These are phyloP conservation scores for Heterodera filipjevi DNA, from an alignment of 2,888 invertebrate species.

Conservation along the genomic window DNA sequence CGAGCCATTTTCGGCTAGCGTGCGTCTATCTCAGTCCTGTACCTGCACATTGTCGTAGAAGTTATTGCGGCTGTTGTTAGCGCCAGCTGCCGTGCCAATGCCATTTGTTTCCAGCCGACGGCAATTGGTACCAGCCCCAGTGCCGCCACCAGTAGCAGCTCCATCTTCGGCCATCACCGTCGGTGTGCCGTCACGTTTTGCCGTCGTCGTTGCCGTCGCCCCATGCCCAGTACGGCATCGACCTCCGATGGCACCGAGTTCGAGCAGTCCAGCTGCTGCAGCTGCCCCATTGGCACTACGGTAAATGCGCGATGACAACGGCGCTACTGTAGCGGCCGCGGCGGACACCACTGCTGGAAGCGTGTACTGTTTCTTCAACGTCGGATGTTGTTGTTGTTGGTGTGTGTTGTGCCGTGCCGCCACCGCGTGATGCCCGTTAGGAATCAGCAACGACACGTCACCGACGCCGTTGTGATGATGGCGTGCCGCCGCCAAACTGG, in stretches of 20 bases:
- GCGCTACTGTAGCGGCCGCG: neutral
- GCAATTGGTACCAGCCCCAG: conserved; percentile 28
- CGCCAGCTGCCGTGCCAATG: neutral
- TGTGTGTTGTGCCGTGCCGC: neutral
- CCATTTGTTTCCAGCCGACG: conserved; percentile 51
- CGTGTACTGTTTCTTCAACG: neutral
- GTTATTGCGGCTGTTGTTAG: conserved; percentile 39
- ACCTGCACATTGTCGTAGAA: conserved; percentile 60
- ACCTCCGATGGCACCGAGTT: neutral
- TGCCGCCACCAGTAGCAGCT: conserved; percentile 34
- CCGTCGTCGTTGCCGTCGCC: conserved; percentile 32
- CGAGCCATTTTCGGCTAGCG: no score
- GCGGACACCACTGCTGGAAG: neutral
- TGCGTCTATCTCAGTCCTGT: no score
- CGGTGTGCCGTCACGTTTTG: conserved; percentile 20
- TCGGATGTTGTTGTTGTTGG: neutral
- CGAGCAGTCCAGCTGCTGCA: neutral
- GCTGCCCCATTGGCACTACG: neutral
- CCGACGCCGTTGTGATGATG: no score
- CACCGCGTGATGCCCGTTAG: neutral
- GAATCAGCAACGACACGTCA: neutral
- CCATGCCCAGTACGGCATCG: neutral
- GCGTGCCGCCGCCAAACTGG: neutral
- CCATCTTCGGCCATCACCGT: conserved; percentile 11
- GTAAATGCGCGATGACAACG: neutral